Conservation (phyloP, 2,888 invertebrate species). For the Sarcophaga rosellei region DNA sequence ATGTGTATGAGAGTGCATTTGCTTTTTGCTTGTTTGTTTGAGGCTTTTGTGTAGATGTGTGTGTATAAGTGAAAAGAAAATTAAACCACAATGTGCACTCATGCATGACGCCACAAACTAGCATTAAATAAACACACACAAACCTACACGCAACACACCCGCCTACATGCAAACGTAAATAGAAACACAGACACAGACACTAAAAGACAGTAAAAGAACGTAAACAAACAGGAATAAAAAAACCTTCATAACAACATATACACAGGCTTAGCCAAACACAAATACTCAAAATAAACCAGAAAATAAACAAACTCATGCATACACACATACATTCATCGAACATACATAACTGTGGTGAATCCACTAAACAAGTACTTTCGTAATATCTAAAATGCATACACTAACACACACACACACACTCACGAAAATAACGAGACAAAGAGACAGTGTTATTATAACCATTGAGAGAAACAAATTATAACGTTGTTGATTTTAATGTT, state of each 20-base stretch:
- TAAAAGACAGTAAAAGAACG: slow-evolving; percentile 6
- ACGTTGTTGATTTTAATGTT: slow-evolving; percentile 64
- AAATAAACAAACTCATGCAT: slow-evolving; percentile 29
- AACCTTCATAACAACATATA: background rate
- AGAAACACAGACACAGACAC: background rate
- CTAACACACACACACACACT: too few relatives aligned
- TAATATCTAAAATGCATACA: too few relatives aligned
- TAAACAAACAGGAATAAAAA: background rate
- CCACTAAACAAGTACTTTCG: too few relatives aligned
- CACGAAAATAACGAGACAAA: too few relatives aligned
- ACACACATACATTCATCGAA: background rate
- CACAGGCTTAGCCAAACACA: slow-evolving; percentile 22
- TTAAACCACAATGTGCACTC: slow-evolving; percentile 56
- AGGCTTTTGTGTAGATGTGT: slow-evolving; percentile 4
- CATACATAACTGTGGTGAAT: slow-evolving; percentile 39
- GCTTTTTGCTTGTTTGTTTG: slow-evolving; percentile 25
- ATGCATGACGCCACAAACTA: slow-evolving; percentile 60
- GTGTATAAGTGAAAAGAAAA: slow-evolving; percentile 26
- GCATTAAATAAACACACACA: slow-evolving; percentile 53
- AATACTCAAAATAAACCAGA: slow-evolving; percentile 44
- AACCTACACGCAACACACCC: background rate
- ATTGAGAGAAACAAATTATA: slow-evolving; percentile 51
- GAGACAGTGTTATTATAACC: too few relatives aligned
- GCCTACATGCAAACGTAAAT: too few relatives aligned
- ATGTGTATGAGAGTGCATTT: slow-evolving; percentile 3